Percentiles rank a stretch among this genome's conserved stretches.
Evolutionary conservation across 2,113 vertebrate species (phyloP).

Genomic region (Gavia stellata): DNA sequence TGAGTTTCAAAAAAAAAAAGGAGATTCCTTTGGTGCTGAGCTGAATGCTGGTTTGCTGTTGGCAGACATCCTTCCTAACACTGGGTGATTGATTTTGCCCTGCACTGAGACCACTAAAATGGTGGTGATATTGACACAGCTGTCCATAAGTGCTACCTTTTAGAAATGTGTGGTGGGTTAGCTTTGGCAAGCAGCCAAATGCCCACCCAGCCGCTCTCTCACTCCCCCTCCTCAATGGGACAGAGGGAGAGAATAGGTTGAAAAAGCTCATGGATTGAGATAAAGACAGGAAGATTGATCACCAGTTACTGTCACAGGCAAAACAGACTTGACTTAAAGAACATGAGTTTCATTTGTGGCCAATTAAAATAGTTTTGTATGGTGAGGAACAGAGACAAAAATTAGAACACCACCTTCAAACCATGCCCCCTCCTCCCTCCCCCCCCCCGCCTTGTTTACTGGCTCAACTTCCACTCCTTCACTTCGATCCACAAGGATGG

Average conservation of each 20-base stretch:
- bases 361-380: neutral
- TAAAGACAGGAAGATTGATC: neutral
- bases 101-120: neutral
- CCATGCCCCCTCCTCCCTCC: too few relatives aligned
- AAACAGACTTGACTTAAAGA: neutral
- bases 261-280: neutral
- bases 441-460: neutral
- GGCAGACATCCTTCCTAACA: neutral
- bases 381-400: neutral
- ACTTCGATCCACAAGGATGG: neutral
- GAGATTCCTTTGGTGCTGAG: neutral
- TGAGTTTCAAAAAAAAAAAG: neutral
- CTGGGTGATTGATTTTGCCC: neutral
- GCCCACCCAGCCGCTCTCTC: neutral
- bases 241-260: neutral
- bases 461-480: neutral
- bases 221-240: neutral
- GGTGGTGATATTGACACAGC: neutral
- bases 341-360: neutral
- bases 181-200: neutral
- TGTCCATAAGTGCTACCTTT: neutral
- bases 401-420: neutral
- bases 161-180: neutral
- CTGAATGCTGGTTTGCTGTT: neutral
- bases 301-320: neutral